Percentiles rank a stretch among this genome's conserved stretches.
These are phyloP conservation scores for Bibio marci DNA, from an alignment of 2,888 invertebrate species.

Conservation along the genomic window DNA sequence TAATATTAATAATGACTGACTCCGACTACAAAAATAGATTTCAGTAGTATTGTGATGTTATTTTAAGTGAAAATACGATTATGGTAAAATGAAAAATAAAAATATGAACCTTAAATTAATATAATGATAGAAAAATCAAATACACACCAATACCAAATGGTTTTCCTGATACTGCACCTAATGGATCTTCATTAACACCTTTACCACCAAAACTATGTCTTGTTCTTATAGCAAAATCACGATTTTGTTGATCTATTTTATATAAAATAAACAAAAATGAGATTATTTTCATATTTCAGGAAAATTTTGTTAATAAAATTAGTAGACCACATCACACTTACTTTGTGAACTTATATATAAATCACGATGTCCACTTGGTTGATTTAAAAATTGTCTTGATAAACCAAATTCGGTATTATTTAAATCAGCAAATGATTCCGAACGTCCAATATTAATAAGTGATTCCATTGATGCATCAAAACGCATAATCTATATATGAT, in stretches of 20 bases:
- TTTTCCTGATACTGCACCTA: constrained; percentile 39
- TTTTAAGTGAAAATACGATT: too few species aligned
- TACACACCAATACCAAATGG: constrained; percentile 70
- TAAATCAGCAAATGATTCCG: constrained; percentile 70
- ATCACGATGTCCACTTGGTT: constrained; percentile 4
- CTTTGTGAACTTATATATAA: constrained; percentile 8
- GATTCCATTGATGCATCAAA: constrained; percentile 68
- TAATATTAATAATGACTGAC: too few species aligned
- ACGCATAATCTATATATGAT: constrained; percentile 71
- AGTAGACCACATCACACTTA: not conserved
- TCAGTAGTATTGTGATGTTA: too few species aligned
- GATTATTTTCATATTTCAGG: too few species aligned
- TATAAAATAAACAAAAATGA: not conserved
- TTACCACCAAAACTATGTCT: constrained; percentile 44
- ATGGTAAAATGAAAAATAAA: too few species aligned
- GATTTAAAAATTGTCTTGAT: constrained; percentile 7
- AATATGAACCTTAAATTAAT: too few species aligned
- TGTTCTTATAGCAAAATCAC: constrained; percentile 22
- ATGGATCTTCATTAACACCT: constrained; percentile 31
- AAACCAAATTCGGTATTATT: constrained; percentile 40
- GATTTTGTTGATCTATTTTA: constrained; percentile 16
- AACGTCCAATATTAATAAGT: constrained; percentile 51
- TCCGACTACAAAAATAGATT: too few species aligned
- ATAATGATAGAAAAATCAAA: too few species aligned
- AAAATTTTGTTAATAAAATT: not conserved